Evolutionary conservation across 2,797 vertebrate species (phyloP).

Genomic region (Phylloscopus collybita): DNA sequence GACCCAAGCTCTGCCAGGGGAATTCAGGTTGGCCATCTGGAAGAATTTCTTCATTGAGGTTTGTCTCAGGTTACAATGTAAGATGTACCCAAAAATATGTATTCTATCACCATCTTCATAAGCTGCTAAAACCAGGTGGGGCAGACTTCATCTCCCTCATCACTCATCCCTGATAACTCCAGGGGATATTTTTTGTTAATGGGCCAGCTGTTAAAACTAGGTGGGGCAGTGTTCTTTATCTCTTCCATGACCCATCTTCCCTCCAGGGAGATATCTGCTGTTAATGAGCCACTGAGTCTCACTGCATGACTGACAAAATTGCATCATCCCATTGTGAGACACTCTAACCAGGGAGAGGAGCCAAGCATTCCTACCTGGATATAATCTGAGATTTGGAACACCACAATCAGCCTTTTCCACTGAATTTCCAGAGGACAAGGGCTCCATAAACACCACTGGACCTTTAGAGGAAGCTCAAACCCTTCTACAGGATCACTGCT

Average conservation of each 20-base stretch:
- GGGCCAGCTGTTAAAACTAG: neutral
- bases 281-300: neutral
- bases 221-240: neutral
- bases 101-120: neutral
- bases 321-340: neutral
- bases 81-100: neutral
- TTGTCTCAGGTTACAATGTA: neutral
- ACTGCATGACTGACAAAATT: no score
- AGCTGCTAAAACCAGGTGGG: neutral
- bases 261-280: no score
- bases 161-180: neutral
- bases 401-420: neutral
- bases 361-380: neutral
- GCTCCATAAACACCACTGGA: no score
- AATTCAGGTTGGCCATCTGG: neutral
- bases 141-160: neutral
- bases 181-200: neutral
- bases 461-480: neutral
- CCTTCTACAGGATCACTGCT: neutral
- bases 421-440: neutral
- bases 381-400: neutral
- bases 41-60: neutral
- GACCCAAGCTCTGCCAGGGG: neutral
- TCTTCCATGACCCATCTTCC: neutral
- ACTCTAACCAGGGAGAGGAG: neutral